Base-by-base conservation (phyloP, 2,113 vertebrate genomes). In the Fulmarus glacialis region DNA sequence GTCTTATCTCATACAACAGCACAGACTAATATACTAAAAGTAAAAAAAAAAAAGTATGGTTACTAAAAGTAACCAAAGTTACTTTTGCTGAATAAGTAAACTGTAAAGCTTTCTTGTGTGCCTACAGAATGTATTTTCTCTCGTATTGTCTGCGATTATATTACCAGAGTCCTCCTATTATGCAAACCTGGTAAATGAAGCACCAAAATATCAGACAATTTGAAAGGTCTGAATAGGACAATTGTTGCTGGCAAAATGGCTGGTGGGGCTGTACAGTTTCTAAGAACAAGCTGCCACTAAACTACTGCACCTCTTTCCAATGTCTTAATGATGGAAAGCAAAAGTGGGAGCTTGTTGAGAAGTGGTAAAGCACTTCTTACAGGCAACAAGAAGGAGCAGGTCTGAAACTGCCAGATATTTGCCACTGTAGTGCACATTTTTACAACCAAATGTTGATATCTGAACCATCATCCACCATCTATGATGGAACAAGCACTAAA, bases 1-100 rank as follows among this genome's bases (percentile, higher is more conserved):
- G n/a, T 47, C 90, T 88, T 89, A 85, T 38, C 89, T 82, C 77
- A 82, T 27, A 48, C 63, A 90, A 95, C 67, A 97, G 79, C 88
- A 73, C n/a, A 50, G 82, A 53, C n/a, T 83, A 66, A 92, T n/a
- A 87, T 12, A 87, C 34, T 45, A 45, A 45, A 45, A 45, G 18
- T 45, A 45, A 19, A 45, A 45, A 45, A 45, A 45, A 45, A 45
- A 20, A 45, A 45, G 19, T 8, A 9, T 45, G 45, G 45, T 45
- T 45, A 45, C 45, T 45, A 45, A 45, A 45, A 45, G 45, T 22
- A 67, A 73, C 34, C 29, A 68, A 87, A 70, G 22, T 36, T 34
- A 63, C 58, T 90, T 67, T 45, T 59, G 53, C 24, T 27, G 36
- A 80, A 27, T 21, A 83, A 89, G 5, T 24, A 71, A 67, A 45